Base-by-base conservation (phyloP, 2,888 invertebrate genomes). In the Agrochola lychnidis region DNA sequence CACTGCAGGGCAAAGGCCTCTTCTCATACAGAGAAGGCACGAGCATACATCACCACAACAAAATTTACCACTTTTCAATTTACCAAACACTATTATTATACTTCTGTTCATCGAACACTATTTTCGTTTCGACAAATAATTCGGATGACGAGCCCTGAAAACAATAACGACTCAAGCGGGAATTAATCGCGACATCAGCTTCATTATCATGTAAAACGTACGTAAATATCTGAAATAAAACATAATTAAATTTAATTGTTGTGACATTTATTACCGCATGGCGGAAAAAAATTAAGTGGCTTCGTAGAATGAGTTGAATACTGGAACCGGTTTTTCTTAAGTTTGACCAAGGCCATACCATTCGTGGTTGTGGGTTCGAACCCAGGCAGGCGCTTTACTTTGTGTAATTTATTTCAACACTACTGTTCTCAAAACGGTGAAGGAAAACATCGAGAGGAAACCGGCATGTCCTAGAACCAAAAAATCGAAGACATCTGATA, bases 111-210 rank as follows among this genome's bases (percentile, higher is more conserved):
- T 22, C 67, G 14, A 62, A 51, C 42, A 51, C 4, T 48, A 30
- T 25, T n/a, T n/a, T 51, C 22, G 10, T 51, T 70, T n/a, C 45
- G 5, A 51, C 48, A 48, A 79, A 73, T 67, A 67, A 45, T 62
- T 79, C 5, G 36, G 1, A 51, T 40, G 36, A 10, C n/a, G 36
- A 53, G 14, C 12, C 30, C 25, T 68, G 59, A 59, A 73, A 73
- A 70, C 30, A 83, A 73, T 79, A 79, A 63, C 62, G 59, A 61
- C 66, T 45, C 25, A 48, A 82, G 59, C 68, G 53, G n/a, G 19
- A 71, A 70, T 63, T 76, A 56, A 72, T 73, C 30, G 56, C 62
- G 22, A 70, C 48, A 51, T 59, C 69, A 69, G 16, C 25, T 70
- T 78, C 56, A 83, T 69, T 78, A 42, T 30, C 51, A 63, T 83